Evolutionary conservation across 2,888 invertebrate species (phyloP).

Genomic region (Nebria salina): DNA sequence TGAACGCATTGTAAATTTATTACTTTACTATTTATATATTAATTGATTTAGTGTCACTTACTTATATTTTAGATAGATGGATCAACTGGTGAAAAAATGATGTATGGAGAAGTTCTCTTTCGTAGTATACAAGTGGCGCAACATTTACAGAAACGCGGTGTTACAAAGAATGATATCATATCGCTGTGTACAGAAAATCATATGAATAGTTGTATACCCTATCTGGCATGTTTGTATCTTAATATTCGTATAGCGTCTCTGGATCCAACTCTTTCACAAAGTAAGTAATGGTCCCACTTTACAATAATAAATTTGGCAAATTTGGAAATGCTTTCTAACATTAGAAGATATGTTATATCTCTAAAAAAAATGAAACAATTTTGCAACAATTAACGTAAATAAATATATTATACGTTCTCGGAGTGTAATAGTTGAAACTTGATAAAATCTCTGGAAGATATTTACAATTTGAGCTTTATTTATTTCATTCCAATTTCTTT

Average conservation of each 20-base stretch:
- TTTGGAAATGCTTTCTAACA: background rate
- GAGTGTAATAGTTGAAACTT: no score
- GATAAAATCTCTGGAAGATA: no score
- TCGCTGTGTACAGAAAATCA: constrained; percentile 63
- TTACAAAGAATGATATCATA: constrained; percentile 62
- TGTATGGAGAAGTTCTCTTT: constrained; percentile 57
- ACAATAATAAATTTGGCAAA: background rate
- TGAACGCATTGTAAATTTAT: no score
- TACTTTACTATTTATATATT: no score
- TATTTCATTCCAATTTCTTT: no score
- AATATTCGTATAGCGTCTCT: constrained; percentile 57
- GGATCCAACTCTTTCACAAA: constrained; percentile 52
- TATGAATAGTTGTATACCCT: constrained; percentile 61
- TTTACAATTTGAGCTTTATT: no score
- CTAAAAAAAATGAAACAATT: background rate
- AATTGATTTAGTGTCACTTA: background rate
- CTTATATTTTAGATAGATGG: constrained; percentile 60
- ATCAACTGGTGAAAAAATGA: constrained; percentile 61
- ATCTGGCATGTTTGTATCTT: constrained; percentile 63
- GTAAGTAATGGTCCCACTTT: constrained; percentile 35
- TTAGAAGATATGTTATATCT: no score
- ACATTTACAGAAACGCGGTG: constrained; percentile 59
- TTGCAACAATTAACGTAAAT: background rate
- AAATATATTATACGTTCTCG: background rate
- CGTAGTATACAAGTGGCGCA: constrained; percentile 63